Base-by-base conservation (phyloP, 2,888 invertebrate genomes). In the Scelioninae gen. 1 region DNA sequence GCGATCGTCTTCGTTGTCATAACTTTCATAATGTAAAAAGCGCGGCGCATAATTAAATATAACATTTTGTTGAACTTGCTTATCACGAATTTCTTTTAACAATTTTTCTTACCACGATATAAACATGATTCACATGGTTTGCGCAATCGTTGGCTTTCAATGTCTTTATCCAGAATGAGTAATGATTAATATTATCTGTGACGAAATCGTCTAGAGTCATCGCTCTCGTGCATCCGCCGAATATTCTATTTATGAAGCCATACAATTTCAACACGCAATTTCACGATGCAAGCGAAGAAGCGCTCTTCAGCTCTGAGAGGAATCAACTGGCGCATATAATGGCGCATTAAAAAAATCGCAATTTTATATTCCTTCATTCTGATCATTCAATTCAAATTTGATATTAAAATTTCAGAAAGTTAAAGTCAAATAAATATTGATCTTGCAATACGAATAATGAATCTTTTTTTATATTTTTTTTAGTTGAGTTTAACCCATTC, bases 111-210 rank as follows among this genome's bases (percentile, higher is more conserved):
- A 55, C 10, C 76, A 58, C 72, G 66, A 78, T 78, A 65, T 40
- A 72, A 72, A 74, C 82, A 82, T 86, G 86, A 86, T 84, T 86
- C 86, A 84, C 78, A 80, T 58, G 56, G 68, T 82, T 85, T 84
- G 84, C 82, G 84, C 84, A 86, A 86, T 86, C 84, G 82, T 23
- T 62, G 68, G 63, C 79, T 83, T 80, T 83, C 55, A 80, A 83
- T 80, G 79, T 72, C 82, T 84, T 85, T 84, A 84, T 86, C 82
- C 82, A 75, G 84, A 82, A 85, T 85, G 85, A 85, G 85, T 85
- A 87, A 86, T 84, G 83, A 84, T 85, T 86, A 85, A 85, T 85
- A 85, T 86, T 86, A 85, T 84, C 85, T 85, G 76, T 82, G 81
- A 83, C 85, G 84, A 85, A 85, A 87, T 86, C 84, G 84, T 75